A percentile compares a stretch with the other conserved stretches of the same genome.
Evolutionary conservation across 2,113 vertebrate genomes (phyloP).

Genomic region (Centropus unirufus): DNA sequence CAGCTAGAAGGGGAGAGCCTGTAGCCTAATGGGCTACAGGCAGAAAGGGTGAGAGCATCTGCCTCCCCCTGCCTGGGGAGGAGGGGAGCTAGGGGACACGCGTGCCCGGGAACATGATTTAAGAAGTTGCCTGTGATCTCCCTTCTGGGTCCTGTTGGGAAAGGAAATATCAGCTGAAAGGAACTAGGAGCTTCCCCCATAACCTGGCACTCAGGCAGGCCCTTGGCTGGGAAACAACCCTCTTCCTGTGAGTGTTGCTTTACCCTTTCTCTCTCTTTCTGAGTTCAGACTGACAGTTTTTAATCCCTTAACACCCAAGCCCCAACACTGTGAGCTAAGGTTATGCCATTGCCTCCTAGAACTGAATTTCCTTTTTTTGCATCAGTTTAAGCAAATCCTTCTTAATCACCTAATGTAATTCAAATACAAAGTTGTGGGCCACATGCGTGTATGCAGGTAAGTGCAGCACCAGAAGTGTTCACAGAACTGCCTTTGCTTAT

Average conservation of each 20-base stretch:
- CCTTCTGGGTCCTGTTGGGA: neutral
- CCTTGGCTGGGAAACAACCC: neutral
- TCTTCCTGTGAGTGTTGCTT: accelerated
- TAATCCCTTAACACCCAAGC: neutral
- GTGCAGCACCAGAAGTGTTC: neutral
- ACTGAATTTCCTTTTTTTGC: neutral
- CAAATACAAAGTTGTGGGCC: neutral
- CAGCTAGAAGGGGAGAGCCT: neutral
- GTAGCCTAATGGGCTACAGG: neutral
- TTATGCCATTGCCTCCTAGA: neutral
- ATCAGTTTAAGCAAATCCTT: neutral
- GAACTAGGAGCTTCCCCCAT: neutral
- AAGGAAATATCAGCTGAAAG: neutral
- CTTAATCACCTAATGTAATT: neutral
- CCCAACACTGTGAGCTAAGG: neutral
- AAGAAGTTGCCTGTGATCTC: neutral
- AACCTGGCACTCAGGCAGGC: neutral
- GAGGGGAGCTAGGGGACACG: neutral
- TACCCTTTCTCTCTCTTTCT: neutral
- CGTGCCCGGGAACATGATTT: neutral
- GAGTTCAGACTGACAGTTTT: neutral
- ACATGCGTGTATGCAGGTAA: neutral
- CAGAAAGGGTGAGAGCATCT: neutral
- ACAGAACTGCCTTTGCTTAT: neutral
- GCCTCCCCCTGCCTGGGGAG: neutral